These are phyloP conservation scores for Pomatorhinus ruficollis DNA, from an alignment of 2,113 vertebrate genomes.

Conservation along the genomic window DNA sequence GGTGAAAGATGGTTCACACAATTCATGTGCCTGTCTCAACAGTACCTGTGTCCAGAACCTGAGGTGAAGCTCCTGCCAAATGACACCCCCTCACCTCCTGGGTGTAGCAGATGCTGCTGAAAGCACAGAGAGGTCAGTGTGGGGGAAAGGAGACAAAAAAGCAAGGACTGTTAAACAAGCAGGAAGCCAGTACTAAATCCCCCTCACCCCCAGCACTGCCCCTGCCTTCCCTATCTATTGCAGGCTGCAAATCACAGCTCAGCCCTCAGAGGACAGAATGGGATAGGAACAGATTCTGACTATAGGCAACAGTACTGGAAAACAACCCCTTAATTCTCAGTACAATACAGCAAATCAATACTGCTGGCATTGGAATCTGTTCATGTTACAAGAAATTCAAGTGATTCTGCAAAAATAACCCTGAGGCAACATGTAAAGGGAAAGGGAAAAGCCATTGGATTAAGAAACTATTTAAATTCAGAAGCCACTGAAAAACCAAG, in stretches of 20 bases:
- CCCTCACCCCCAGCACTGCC: neutral
- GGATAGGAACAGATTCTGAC: neutral
- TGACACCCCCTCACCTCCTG: neutral
- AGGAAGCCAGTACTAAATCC: neutral
- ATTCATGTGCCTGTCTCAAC: neutral
- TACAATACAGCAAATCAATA: neutral
- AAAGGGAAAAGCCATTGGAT: neutral
- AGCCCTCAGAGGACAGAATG: neutral
- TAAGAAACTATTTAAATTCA: neutral
- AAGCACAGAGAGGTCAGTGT: neutral
- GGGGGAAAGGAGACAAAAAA: neutral
- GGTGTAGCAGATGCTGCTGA: neutral
- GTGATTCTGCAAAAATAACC: neutral
- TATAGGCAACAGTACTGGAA: neutral
- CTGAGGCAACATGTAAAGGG: neutral
- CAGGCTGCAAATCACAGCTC: neutral
- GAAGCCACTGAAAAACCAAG: neutral
- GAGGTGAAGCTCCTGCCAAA: neutral
- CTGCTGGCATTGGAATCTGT: neutral
- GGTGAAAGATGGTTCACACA: neutral
- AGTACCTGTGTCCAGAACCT: neutral
- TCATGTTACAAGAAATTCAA: neutral
- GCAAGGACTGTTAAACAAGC: neutral
- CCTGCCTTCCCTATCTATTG: neutral
- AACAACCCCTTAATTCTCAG: neutral